Base-by-base conservation (phyloP, 2,113 vertebrate species). In the Macrotus californicus region DNA sequence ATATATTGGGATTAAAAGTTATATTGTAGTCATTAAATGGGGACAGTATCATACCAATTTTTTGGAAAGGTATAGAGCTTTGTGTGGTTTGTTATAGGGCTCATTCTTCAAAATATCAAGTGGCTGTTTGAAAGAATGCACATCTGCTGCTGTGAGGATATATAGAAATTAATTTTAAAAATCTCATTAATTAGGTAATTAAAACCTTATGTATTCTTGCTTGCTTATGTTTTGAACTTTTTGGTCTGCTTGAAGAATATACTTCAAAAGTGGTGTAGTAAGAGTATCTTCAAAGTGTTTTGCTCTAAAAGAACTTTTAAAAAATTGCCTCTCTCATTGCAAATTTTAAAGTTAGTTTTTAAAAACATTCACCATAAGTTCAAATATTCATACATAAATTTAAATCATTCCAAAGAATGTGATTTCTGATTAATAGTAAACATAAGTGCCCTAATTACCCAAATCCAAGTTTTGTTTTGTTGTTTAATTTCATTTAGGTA, bases 181-280 rank as follows among this genome's bases (percentile, higher is more conserved):
- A 22, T 89, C n/a, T 82, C 43, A 18, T 34, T 89, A 76, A 66
- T 82, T 70, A 54, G 14, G 13, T 12, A 77, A 90, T 70, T 91
- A 41, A 91, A 83, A 79, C 31, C 36, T 39, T 46, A 48, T 43
- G 24, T n/a, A 75, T 48, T 88, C 41, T 76, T 73, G 9, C 5
- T 41, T 76, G 48, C 7, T 56, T 64, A 41, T 83, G 73, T 75
- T 34, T 54, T 66, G 48, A 19, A 29, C 31, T 24, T 94, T 89
- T 80, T 94, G 48, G 34, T 75, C 29, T 43, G 22, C 59, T 72
- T 81, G 61, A 92, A 76, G n/a, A 82, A 46, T 46, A 36, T 22
- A 76, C 85, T 94, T 94, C 31, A n/a, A 92, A 95, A 89, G 36
- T 81, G 39, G 8, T 61, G 18, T 75, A 73, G 59, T 66, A 76